Conservation (phyloP, 2,888 invertebrate species). For the Trichogramma dendrolimi region DNA sequence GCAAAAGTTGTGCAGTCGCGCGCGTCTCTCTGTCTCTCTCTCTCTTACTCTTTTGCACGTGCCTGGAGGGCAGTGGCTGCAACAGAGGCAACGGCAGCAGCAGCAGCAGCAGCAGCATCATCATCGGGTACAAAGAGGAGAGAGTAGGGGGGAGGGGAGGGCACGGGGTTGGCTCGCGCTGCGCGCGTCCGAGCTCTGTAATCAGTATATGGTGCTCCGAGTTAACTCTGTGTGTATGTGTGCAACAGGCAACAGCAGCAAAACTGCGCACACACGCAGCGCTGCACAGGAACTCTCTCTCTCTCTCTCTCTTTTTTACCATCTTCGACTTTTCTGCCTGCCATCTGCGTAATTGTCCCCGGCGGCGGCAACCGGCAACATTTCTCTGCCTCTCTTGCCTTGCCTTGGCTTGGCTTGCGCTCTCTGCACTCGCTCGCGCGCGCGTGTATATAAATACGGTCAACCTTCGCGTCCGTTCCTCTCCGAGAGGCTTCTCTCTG, state of each 20-base stretch:
- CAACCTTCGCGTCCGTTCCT: no score
- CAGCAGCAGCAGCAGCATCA: no score
- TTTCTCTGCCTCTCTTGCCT: no score
- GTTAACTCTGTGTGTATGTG: slow-evolving; percentile 24
- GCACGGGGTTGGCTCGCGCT: not conserved
- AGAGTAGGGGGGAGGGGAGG: slow-evolving; percentile 11
- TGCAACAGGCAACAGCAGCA: no score
- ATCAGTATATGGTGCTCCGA: slow-evolving; percentile 29
- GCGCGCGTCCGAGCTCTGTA: not conserved
- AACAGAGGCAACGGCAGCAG: not conserved
- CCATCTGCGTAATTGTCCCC: slow-evolving; percentile 53
- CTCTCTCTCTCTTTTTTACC: slow-evolving; percentile 1
- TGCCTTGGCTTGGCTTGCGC: no score
- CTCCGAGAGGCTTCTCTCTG: no score
- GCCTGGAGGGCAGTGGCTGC: slow-evolving; percentile 27
- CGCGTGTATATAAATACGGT: no score
- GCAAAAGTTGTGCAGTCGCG: slow-evolving; percentile 1
- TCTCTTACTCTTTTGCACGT: slow-evolving; percentile 13
- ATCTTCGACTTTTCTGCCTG: slow-evolving; percentile 36
- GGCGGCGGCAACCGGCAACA: slow-evolving; percentile 47
- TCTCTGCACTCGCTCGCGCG: no score
- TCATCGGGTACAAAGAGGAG: slow-evolving; percentile 5
- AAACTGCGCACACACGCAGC: no score
- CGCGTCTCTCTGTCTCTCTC: slow-evolving; percentile 12
- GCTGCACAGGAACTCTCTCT: no score